phyloP scores from a whole-genome alignment of 2,797 vertebrate genomes.

The Rhabdophis nuchalis region DNA sequence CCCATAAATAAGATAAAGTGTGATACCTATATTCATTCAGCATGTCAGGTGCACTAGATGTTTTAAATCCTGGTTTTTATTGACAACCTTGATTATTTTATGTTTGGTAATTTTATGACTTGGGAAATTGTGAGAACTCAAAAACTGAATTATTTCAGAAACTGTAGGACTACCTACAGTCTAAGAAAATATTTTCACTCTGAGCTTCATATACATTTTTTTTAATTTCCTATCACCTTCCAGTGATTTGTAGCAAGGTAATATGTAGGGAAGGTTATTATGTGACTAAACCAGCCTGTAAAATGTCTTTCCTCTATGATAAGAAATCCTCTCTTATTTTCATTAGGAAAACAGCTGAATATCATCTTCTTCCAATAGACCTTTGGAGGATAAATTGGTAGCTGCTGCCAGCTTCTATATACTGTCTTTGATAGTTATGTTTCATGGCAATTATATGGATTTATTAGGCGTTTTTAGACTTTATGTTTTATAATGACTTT shows the following conservation, averaged over 20 bases:
- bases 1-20: not conserved
- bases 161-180: not conserved
- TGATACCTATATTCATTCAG: not conserved
- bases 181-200: not conserved
- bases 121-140: not conserved
- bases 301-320: not conserved
- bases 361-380: not conserved
- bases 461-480: not conserved
- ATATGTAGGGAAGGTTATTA: not conserved
- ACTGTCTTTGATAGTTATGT: not conserved
- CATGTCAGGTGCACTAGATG: not conserved
- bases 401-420: not conserved
- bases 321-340: not conserved
- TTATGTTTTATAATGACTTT: not conserved
- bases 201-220: not conserved
- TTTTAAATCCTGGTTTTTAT: not conserved
- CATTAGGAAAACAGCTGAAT: not conserved
- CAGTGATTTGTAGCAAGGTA: not conserved
- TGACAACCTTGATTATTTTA: not conserved
- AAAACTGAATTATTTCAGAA: not conserved
- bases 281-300: not conserved
- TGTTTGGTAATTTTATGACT: not conserved
- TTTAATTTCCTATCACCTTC: not conserved
- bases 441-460: not conserved
- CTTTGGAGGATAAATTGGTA: not conserved